A percentile compares a stretch with the other conserved stretches of the same genome.
phyloP scores from a whole-genome alignment of 2,888 invertebrate species.

The Perizoma affinitatum region DNA sequence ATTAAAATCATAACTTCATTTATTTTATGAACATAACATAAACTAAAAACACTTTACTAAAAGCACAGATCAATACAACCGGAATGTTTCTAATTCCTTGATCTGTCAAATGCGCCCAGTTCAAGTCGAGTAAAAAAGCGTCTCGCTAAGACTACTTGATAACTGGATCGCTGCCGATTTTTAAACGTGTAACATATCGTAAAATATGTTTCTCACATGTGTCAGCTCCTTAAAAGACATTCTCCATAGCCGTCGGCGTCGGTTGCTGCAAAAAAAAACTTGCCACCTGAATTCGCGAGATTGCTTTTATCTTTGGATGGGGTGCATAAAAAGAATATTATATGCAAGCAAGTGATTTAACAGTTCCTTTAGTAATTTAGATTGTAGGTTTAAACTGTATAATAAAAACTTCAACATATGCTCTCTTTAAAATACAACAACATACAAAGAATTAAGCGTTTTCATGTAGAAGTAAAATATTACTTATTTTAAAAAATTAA shows the following conservation, averaged over 20 bases:
- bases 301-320: slow-evolving; percentile 57
- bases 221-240: slow-evolving; percentile 41
- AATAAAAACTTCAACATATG: no score
- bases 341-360: no score
- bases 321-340: slow-evolving; percentile 5
- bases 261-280: slow-evolving; percentile 54
- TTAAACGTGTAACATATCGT: slow-evolving; percentile 55
- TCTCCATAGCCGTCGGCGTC: slow-evolving; percentile 20
- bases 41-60: neutral
- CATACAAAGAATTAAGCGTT: no score
- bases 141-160: slow-evolving; percentile 38
- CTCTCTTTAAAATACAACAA: no score
- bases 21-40: neutral
- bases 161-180: slow-evolving; percentile 56
- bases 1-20: no score
- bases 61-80: slow-evolving; percentile 9
- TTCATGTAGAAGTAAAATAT: no score
- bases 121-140: slow-evolving; percentile 21
- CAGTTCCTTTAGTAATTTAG: no score
- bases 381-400: no score
- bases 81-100: slow-evolving; percentile 9
- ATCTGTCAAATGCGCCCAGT: slow-evolving; percentile 13
- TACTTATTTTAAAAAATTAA: no score
- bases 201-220: slow-evolving; percentile 57
- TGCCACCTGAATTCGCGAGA: slow-evolving; percentile 53